Evolutionary conservation across 2,113 vertebrate genomes (phyloP), one percentile per base, ranked within the genome.

Genomic region (Hyaena hyaena): DNA sequence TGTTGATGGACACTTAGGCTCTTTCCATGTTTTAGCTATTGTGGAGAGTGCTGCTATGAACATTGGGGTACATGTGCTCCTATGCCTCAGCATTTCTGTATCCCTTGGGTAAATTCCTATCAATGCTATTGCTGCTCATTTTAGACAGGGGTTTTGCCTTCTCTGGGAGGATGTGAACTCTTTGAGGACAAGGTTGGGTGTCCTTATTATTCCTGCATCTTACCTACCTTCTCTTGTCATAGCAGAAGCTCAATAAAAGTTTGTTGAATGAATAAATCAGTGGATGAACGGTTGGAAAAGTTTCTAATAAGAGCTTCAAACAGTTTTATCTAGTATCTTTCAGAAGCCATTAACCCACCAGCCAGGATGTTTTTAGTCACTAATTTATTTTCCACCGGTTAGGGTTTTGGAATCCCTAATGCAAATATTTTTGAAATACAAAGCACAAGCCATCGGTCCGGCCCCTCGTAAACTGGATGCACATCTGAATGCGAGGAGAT

Each of bases 361-460:
- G 65, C 74, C 39, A 88, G 87, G 95, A 74, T 96, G 76, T 79
- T 97, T 97, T 97, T 69, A 48, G 74, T 82, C 93, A 84, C 71
- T 92, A 90, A 97, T 96, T 97, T 88, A 77, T 93, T 93, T 96
- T 92, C 83, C 71, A 93, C 55, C 95, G 53, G 50, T 92, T 95
- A 80, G 45, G 24, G 73, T 93, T 96, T 97, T 82, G 26, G 76
- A 90, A 95, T 96, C 23, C 26, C 74, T 88, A 96, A 93, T 80
- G 84, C 71, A 97, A 96, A 97, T 86, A 96, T 86, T 97, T 97
- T 92, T 96, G 58, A 98, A 97, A 95, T 97, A 96, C 87, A 95
- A 95, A 94, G 76, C 88, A 74, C 43, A 95, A 93, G 76, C 10
- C 84, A 61, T 81, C 1, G 8, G 74, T 53, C n/a, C 73, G 81